Base-by-base conservation (phyloP, 2,113 vertebrate species). In the Megaptera novaeangliae region DNA sequence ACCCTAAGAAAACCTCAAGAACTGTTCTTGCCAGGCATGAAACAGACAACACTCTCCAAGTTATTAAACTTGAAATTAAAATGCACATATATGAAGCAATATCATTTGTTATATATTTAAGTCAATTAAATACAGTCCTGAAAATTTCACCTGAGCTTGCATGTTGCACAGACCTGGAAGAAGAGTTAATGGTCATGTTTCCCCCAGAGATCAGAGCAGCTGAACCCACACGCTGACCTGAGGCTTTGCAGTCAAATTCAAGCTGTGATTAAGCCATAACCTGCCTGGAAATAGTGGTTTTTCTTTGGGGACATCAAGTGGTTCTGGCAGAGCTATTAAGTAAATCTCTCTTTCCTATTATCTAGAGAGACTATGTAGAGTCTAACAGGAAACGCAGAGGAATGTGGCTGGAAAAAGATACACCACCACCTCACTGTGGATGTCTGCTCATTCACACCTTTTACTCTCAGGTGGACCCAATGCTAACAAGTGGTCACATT, bases 31-130 rank as follows among this genome's bases (percentile, higher is more conserved):
- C 17, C 41, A 31, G 6, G 13, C 17, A 15, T 5, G 39, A 78
- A 90, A 23, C 14, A 78, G 94, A 44, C 11, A 21, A 3, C 1
- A 34, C 4, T 44, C 5, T 61, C 23, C 6, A 9, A 78, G 14
- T 61, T 87, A 81, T 81, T 81, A 55, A 61, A 66, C 66, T 52
- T 68, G 34, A 91, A 93, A 91, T 10, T 86, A 63, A 93, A 92
- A 69, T 44, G 9, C 1, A 78, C 7, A 18, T 36, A 55, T 27
- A 25, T 57, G 23, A 96, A n/a, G 23, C 55, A 64, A 46, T 77
- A 77, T 3, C 55, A 61, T 88, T 74, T 68, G 63, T 61, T 87
- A 36, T 2, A 41, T 78, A 55, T 83, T 90, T 87, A 94, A 66
- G 3, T 59, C n/a, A 34, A 31, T 64, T 52, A 75, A 59, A 41